Conservation (phyloP, 2,113 vertebrate genomes). For the Dendrocopos noguchii region DNA sequence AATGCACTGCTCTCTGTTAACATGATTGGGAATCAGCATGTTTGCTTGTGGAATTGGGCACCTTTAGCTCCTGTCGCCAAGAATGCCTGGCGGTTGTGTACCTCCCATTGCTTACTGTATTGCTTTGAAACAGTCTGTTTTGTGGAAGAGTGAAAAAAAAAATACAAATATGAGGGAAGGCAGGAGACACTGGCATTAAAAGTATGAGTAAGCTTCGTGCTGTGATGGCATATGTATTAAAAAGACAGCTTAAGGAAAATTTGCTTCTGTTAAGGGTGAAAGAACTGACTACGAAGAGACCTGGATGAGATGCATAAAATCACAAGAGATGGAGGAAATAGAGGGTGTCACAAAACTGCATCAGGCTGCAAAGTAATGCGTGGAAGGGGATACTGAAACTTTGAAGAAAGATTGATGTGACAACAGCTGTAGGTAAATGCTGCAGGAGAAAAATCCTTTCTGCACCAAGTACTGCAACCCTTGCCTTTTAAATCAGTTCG, state of each 20-base stretch:
- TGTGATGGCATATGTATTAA: neutral
- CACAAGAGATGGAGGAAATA: neutral
- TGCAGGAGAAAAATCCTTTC: neutral
- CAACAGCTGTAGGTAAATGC: neutral
- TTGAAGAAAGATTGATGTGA: neutral
- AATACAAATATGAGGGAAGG: neutral
- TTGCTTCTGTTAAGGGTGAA: conserved; percentile 13
- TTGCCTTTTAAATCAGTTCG: neutral
- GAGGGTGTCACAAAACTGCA: neutral
- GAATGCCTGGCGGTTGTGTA: neutral
- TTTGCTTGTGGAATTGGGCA: conserved; percentile 31
- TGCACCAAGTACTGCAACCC: neutral
- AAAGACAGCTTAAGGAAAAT: conserved; percentile 22
- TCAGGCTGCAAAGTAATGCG: neutral
- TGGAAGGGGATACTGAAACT: neutral
- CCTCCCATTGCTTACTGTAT: conserved; percentile 1
- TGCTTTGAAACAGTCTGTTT: neutral
- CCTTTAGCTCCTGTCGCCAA: neutral
- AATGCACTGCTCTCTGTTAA: conserved; percentile 21
- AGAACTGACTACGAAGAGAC: neutral
- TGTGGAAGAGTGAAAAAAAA: neutral
- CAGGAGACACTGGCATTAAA: neutral
- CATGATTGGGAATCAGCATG: conserved; percentile 28
- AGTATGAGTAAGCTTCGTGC: neutral
- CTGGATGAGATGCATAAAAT: neutral